These are phyloP conservation scores for Lordiphosa andalusiaca DNA, from an alignment of 2,888 invertebrate genomes.

Conservation along the genomic window DNA sequence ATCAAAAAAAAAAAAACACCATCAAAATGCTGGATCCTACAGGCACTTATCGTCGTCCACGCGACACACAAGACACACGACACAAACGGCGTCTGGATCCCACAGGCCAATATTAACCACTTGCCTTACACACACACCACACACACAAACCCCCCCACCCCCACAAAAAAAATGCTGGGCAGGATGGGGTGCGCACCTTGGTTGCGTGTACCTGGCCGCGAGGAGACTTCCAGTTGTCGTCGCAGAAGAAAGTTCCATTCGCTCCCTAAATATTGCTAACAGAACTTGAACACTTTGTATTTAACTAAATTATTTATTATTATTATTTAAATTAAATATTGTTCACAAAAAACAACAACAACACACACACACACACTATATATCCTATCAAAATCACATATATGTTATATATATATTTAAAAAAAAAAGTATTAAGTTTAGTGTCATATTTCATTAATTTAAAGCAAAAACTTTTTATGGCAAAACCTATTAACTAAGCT, in stretches of 20 bases:
- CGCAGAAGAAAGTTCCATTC: conserved; percentile 77
- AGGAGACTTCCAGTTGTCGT: conserved; percentile 80
- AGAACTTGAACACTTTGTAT: conserved; percentile 41
- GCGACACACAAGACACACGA: conserved; percentile 63
- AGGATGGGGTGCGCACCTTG: conserved; percentile 75
- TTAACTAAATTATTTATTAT: conserved; percentile 59
- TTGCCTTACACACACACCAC: conserved; percentile 62
- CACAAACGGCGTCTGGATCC: conserved; percentile 75
- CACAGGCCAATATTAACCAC: conserved; percentile 78
- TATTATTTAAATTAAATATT: conserved; percentile 52
- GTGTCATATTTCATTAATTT: conserved; percentile 77
- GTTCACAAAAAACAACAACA: conserved; percentile 39
- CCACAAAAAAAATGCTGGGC: conserved; percentile 38
- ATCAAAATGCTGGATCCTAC: conserved; percentile 78
- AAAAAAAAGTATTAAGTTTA: conserved; percentile 77
- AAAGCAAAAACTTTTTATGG: conserved; percentile 47
- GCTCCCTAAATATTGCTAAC: background rate
- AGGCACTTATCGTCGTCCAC: conserved; percentile 78
- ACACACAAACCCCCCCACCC: conserved; percentile 2
- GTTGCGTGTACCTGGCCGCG: conserved; percentile 79
- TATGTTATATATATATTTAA: conserved; percentile 31
- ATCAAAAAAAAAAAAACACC: conserved; percentile 5
- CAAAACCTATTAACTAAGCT: conserved; percentile 55
- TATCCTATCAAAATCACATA: conserved; percentile 48
- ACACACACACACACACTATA: conserved; percentile 13